Evolutionary conservation across 1,140 invertebrate species (phyloP), one percentile per base, ranked within the genome.

Genomic region (Eufriesea mexicana): DNA sequence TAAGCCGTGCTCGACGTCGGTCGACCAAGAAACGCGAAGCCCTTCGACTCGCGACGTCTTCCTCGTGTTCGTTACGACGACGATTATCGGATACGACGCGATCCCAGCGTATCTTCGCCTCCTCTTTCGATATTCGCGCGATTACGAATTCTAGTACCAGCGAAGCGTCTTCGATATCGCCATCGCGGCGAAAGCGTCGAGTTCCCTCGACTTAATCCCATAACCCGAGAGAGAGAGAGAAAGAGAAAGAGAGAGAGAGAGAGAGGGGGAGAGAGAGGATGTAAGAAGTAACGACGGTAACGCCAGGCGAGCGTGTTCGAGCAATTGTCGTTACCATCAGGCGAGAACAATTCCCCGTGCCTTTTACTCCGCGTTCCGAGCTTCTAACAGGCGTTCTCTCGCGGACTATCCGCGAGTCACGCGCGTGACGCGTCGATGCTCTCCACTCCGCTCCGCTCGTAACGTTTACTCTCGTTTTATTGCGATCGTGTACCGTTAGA

Each of bases 1-100:
- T 84, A 86, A 87, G 75, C 59, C 55, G 35, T 35, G 62, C 14
- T 18, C 35, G 28, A 70, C 74, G 68, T 72, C 62, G 62, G 66
- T 71, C 54, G 51, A 61, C 62, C n/a, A 59, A 68, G 66, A 42
- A 77, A 77, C 61, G 14, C 59, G 84, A 87, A 87, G 77, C 85
- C 85, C 55, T 86, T 72, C 74, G 67, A 75, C 47, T 71, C 71
- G 61, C 55, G 49, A 73, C 68, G 62, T 23, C 55, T 28, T 42
- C 28, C 10, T 12, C 45, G 28, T 49, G 55, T 55, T 64, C 62
- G 35, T 28, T 86, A 16, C 14, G 35, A 35, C 35, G 16, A 42
- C 25, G 47, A 66, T 64, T 42, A 71, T 28, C 25, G 68, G 47
- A 71, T 35, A 57, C 42, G 78, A 61, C 67, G 51, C 54, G 35